A percentile compares a stretch with the other conserved stretches of the same genome.
Conservation (phyloP, 2,113 vertebrate genomes). For the Columba livia region DNA sequence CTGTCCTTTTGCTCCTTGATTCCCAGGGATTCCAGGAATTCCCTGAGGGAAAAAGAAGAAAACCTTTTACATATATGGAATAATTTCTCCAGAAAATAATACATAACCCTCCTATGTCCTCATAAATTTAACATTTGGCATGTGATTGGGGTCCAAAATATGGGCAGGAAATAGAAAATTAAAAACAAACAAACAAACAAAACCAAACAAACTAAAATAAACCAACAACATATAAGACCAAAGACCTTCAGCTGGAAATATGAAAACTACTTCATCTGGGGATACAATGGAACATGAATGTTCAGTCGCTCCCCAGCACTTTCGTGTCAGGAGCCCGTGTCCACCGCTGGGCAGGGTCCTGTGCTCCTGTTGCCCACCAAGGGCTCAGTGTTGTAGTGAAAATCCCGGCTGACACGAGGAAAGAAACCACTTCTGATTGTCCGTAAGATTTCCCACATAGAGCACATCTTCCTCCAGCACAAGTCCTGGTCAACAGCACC, state of each 20-base stretch:
- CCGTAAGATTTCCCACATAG: background rate
- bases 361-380: background rate
- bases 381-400: background rate
- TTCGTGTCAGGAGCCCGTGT: background rate
- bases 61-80: background rate
- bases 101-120: background rate
- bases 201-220: too few relatives aligned
- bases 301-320: background rate
- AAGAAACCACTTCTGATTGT: background rate
- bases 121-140: background rate
- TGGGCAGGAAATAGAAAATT: background rate
- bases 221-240: background rate
- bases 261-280: background rate
- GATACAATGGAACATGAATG: background rate
- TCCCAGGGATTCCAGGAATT: slow-evolving; percentile 79
- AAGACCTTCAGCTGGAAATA: background rate
- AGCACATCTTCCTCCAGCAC: background rate
- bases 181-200: background rate
- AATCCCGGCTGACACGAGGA: background rate
- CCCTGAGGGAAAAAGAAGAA: slow-evolving; percentile 59
- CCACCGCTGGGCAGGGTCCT: background rate
- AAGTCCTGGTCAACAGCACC: background rate
- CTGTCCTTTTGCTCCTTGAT: slow-evolving; percentile 76
- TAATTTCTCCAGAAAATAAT: background rate
- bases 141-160: background rate